Conservation (phyloP, 1,140 invertebrate genomes). For the Diachasmimorpha longicaudata region DNA sequence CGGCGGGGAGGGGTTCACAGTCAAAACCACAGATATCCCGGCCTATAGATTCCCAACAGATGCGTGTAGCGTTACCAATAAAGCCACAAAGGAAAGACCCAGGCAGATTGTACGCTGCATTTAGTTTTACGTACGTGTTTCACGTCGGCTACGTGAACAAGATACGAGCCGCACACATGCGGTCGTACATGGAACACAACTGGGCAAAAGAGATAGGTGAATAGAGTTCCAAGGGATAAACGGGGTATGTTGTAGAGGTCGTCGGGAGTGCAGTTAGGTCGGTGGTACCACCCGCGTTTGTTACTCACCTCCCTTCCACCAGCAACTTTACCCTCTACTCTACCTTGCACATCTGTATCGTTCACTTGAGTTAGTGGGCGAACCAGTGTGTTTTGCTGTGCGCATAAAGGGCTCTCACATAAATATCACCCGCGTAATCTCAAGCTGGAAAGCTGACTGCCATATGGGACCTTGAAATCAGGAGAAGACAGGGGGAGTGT, state of each 20-base stretch:
- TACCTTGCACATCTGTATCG: background rate
- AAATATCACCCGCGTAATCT: slow-evolving; percentile 22
- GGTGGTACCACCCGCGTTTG: background rate
- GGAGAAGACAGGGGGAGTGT: background rate
- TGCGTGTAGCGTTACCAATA: slow-evolving; percentile 1
- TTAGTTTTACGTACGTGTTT: slow-evolving; percentile 13
- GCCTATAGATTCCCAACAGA: background rate
- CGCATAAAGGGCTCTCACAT: slow-evolving; percentile 10
- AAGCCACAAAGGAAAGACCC: slow-evolving; percentile 1
- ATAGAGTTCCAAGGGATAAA: background rate
- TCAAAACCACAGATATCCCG: background rate
- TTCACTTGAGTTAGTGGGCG: background rate
- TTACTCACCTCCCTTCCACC: background rate
- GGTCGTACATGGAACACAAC: background rate
- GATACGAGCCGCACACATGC: slow-evolving; percentile 8
- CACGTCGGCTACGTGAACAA: slow-evolving; percentile 3
- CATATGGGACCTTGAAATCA: slow-evolving; percentile 10
- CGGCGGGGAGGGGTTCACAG: background rate
- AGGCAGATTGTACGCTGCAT: slow-evolving; percentile 6
- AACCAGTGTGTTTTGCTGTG: background rate
- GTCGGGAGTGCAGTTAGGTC: background rate
- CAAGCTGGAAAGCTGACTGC: background rate
- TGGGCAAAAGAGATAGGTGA: background rate
- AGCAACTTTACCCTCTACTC: background rate
- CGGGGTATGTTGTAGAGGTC: background rate